Conservation (phyloP, 2,888 invertebrate species). For the Parnassius smintheus region DNA sequence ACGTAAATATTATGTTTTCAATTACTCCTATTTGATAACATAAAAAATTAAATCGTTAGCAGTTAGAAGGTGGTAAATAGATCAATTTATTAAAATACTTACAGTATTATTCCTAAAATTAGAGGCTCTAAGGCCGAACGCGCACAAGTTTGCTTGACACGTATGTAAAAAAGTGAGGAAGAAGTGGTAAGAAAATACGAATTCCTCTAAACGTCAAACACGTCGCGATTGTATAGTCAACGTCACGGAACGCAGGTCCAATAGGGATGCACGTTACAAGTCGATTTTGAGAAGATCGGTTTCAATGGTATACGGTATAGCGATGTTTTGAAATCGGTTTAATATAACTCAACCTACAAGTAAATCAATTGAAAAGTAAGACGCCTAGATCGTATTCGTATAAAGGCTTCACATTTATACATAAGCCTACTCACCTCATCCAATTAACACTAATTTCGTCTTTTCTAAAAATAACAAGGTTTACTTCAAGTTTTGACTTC, state of each 20-base stretch:
- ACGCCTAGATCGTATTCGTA: no score
- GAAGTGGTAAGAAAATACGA: slow-evolving; percentile 27
- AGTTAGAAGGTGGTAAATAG: no score
- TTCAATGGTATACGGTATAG: no score
- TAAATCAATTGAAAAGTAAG: no score
- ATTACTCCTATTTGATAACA: slow-evolving; percentile 1
- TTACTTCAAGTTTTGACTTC: no score
- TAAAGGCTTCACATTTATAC: no score
- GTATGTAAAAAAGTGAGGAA: slow-evolving; percentile 72
- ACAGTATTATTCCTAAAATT: slow-evolving; percentile 72
- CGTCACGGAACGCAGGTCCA: slow-evolving; percentile 12
- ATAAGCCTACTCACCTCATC: no score
- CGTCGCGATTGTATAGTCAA: slow-evolving; percentile 42
- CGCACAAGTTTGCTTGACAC: slow-evolving; percentile 72
- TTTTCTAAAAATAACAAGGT: no score
- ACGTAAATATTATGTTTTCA: slow-evolving; percentile 32
- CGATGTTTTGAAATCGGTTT: no score
- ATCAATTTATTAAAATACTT: slow-evolving; percentile 52
- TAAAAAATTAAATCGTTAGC: background rate
- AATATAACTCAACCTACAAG: no score
- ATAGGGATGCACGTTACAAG: background rate
- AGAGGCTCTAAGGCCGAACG: slow-evolving; percentile 67
- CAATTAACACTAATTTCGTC: no score
- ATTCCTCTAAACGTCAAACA: slow-evolving; percentile 40
- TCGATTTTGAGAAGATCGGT: no score